Evolutionary conservation across 2,888 invertebrate species (phyloP), one percentile per base, ranked within the genome.

Genomic region (Creontiades dilutus): DNA sequence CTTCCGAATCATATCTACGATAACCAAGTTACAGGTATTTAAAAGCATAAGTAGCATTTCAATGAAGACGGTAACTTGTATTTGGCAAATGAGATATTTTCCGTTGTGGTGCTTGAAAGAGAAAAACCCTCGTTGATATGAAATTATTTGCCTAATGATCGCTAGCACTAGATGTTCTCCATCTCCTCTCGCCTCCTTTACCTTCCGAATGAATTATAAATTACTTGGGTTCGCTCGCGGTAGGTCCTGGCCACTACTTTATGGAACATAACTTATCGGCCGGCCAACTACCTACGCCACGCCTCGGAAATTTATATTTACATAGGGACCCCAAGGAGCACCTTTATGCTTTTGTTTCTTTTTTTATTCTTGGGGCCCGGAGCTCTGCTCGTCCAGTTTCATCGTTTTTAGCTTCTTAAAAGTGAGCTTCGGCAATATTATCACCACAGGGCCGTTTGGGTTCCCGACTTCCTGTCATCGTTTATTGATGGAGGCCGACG

Each of bases 301-400:
- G 89, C 89, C 89, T 89, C 57, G 89, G 68, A 89, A 89, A 89
- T 89, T 89, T 68, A 82, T 82, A 89, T 89, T 89, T 89, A 89
- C 89, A 89, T 89, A 89, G 78, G 87, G 80, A 86, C 46, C 86
- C 80, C 80, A 78, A 80, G 52, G 88, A 88, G 78, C 88, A 80
- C 78, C 76, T 78, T 48, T 85, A 27, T 23, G 46, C 82, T 82
- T 82, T 82, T 52, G 52, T 82, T 82, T 23, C 52, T 82, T 82
- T 82, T 82, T 82, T 28, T 37, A 37, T 37, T 13, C 46, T 9
- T 46, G 68, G 13, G 7, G 68, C 23, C 68, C 23, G 68, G 27
- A 68, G 68, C 68, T 68, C 23, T n/a, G 57, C 57, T 57, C 68
- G 68, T 68, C 23, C 68, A 68, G 68, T 57, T 57, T n/a, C 52